Evolutionary conservation across 2,888 invertebrate genomes (phyloP).

Genomic region (Sisyra nigra): DNA sequence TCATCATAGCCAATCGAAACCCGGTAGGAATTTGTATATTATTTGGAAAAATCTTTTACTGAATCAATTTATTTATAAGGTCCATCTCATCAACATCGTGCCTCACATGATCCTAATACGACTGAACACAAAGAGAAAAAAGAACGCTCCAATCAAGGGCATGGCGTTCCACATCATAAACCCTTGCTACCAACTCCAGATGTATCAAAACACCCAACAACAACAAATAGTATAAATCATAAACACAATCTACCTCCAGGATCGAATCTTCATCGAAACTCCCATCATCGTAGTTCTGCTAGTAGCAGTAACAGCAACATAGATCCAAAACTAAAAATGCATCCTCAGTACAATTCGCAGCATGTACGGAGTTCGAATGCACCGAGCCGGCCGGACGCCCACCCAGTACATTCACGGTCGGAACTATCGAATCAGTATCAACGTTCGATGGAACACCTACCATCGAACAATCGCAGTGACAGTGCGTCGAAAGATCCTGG

Average conservation of each 20-base stretch:
- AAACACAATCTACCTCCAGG: constrained; percentile 10
- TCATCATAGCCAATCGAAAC: constrained; percentile 4
- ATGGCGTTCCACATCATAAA: constrained; percentile 15
- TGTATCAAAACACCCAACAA: constrained; percentile 19
- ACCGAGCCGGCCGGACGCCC: constrained; percentile 20
- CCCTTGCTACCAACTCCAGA: constrained; percentile 22
- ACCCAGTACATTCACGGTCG: constrained; percentile 19
- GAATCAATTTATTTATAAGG: constrained; percentile 11
- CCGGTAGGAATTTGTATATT: not conserved
- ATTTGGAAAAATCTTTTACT: constrained; percentile 6
- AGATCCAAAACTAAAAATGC: constrained; percentile 5
- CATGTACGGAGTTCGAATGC: constrained; percentile 9
- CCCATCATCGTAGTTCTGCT: constrained; percentile 11
- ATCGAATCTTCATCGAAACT: constrained; percentile 9
- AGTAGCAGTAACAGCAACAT: not conserved
- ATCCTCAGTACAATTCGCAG: constrained; percentile 10
- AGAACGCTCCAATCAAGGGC: constrained; percentile 29
- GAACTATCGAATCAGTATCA: constrained; percentile 12
- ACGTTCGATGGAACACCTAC: not conserved
- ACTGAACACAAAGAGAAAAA: constrained; percentile 47
- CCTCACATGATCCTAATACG: constrained; percentile 30
- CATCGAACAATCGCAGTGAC: not conserved
- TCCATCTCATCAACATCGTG: constrained; percentile 20
- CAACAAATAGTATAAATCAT: constrained; percentile 4
- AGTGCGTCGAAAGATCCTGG: not conserved